Evolutionary conservation across 2,888 invertebrate genomes (phyloP), one percentile per base, ranked within the genome.

Genomic region (Eudasyphora cyanicolor): DNA sequence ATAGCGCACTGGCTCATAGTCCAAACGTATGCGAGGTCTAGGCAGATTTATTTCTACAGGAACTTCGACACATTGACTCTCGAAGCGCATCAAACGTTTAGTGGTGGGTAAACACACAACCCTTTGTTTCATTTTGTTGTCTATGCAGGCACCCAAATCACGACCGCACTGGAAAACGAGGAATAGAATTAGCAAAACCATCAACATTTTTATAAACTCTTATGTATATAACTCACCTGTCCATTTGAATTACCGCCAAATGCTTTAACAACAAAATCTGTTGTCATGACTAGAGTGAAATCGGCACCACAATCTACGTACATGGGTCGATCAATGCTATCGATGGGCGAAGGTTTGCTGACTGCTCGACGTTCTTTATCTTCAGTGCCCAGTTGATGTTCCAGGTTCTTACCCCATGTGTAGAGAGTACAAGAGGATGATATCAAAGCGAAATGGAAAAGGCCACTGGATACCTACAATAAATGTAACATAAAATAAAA

Each of bases 341-440:
- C 91, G 12, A 92, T 87, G 10, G 91, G 89, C 12, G 90, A 88
- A 6, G 92, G 92, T 76, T 90, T 90, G 7, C 87, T 82, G 0
- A 92, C 88, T 0, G 91, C 88, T 14, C 90, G 89, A 0, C 92
- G 89, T 62, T 92, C 92, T 79, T 91, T 92, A 79, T 92, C 91
- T 81, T 91, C 92, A 1, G 91, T 91, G 21, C 97, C 97, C 75
- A 98, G 92, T 90, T 98, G 98, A 42, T 98, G 97, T 89, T 98
- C 98, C 84, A 97, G 94, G 92, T 97, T 98, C 84, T 97, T 94
- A 1, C 98, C 98, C 97, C 98, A 98, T 0, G 95, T 94, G 87
- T 96, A 97, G 1, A 97, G 91, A 7, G 94, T 93, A 5, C 96
- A 96, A 73, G 94, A 93, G 74, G 94, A 94, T 54, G 96, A 95